These are phyloP conservation scores for Pandemis corylana DNA, from an alignment of 2,888 invertebrate genomes.

Conservation along the genomic window DNA sequence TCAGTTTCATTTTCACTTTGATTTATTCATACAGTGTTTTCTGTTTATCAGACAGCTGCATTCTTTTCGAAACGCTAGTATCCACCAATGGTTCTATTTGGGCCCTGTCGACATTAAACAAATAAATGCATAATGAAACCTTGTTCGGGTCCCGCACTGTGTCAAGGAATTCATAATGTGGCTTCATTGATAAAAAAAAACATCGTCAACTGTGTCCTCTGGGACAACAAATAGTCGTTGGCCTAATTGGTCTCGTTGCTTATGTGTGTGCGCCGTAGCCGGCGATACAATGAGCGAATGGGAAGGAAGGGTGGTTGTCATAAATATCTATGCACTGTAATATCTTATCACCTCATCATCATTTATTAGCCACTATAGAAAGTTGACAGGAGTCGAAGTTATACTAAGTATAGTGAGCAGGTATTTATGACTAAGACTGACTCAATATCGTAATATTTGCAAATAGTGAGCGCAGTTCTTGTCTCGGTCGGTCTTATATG, in stretches of 20 bases:
- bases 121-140: neutral
- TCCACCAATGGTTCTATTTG: neutral
- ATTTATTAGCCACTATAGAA: neutral
- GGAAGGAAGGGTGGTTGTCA: neutral
- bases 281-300: neutral
- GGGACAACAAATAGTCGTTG: neutral
- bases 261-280: neutral
- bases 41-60: neutral
- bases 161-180: too few species aligned
- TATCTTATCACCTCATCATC: neutral
- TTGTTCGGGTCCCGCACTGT: too few species aligned
- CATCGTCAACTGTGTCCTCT: neutral
- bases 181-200: neutral
- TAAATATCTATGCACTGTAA: neutral
- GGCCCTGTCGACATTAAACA: neutral
- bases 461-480: too few species aligned
- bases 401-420: neutral
- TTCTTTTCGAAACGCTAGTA: neutral
- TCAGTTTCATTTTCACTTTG: too few species aligned
- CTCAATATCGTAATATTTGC: neutral
- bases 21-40: neutral
- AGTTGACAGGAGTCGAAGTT: neutral
- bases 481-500: too few species aligned
- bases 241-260: neutral
- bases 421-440: neutral